Evolutionary conservation across 1,140 invertebrate genomes (phyloP).

Genomic region (Drosophila malerkotliana): DNA sequence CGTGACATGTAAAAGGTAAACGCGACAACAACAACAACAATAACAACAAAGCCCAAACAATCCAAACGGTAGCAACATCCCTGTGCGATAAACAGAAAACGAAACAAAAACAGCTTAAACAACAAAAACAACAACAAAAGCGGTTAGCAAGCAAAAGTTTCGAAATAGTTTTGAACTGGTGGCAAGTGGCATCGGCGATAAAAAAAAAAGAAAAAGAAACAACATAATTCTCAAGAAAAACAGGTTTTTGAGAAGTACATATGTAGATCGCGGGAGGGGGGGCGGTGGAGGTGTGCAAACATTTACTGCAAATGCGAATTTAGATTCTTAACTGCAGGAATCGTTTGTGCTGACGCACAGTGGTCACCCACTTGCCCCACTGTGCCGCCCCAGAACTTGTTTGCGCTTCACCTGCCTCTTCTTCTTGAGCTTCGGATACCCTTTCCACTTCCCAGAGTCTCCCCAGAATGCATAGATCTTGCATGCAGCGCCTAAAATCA

Average conservation of each 20-base stretch:
- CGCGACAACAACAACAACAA: slow-evolving; percentile 24
- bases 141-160: slow-evolving; percentile 37
- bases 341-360: slow-evolving; percentile 21
- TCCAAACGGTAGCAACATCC: slow-evolving; percentile 36
- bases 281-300: slow-evolving; percentile 11
- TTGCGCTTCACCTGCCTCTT: slow-evolving; percentile 9
- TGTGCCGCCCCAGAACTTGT: slow-evolving; percentile 38
- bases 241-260: slow-evolving; percentile 29
- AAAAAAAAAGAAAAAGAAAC: slow-evolving; percentile 42
- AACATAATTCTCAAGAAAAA: slow-evolving; percentile 45
- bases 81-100: slow-evolving; percentile 17
- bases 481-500: slow-evolving; percentile 47
- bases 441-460: slow-evolving; percentile 10
- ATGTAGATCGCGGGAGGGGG: not conserved
- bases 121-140: slow-evolving; percentile 8
- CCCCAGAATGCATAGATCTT: slow-evolving; percentile 28
- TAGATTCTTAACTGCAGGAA: slow-evolving; percentile 21
- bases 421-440: not conserved
- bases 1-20: slow-evolving; percentile 54
- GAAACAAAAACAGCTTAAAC: slow-evolving; percentile 2
- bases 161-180: slow-evolving; percentile 46
- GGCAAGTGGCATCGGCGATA: slow-evolving; percentile 52
- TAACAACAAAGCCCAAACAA: slow-evolving; percentile 10
- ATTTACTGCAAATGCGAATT: slow-evolving; percentile 48
- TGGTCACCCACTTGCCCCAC: slow-evolving; percentile 26